phyloP scores from a whole-genome alignment of 2,797 vertebrate genomes.

The Ateles fusciceps region DNA sequence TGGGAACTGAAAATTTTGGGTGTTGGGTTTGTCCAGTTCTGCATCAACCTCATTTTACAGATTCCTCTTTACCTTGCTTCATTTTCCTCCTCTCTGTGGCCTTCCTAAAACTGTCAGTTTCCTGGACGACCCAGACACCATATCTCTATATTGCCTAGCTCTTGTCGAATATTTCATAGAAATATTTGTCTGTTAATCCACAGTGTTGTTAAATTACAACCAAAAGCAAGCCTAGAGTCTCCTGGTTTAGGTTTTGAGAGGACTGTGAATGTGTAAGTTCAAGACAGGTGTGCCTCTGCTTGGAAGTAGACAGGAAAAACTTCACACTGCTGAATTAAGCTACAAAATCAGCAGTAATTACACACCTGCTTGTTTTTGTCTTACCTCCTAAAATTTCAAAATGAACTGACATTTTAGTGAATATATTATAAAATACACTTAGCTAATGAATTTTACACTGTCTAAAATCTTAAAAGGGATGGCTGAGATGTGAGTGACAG shows the following conservation, averaged over 20 bases:
- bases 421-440: not conserved
- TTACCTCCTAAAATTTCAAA: constrained; percentile 12
- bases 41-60: not conserved
- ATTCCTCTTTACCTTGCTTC: not conserved
- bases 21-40: not conserved
- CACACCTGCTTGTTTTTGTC: not conserved
- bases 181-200: not conserved
- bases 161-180: not conserved
- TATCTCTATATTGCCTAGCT: not conserved
- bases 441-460: not conserved
- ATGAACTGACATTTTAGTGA: not conserved
- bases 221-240: not conserved
- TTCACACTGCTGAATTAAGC: not conserved
- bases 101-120: not conserved
- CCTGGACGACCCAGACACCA: not conserved
- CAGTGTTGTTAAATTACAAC: not conserved
- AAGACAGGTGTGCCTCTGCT: not conserved
- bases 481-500: not conserved
- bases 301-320: not conserved
- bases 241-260: not conserved
- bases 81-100: not conserved
- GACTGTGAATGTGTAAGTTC: not conserved
- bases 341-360: not conserved
- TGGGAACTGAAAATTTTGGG: not conserved
- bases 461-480: not conserved